Evolutionary conservation across 2,888 invertebrate genomes (phyloP).

Genomic region (Ochlodes sylvanus): DNA sequence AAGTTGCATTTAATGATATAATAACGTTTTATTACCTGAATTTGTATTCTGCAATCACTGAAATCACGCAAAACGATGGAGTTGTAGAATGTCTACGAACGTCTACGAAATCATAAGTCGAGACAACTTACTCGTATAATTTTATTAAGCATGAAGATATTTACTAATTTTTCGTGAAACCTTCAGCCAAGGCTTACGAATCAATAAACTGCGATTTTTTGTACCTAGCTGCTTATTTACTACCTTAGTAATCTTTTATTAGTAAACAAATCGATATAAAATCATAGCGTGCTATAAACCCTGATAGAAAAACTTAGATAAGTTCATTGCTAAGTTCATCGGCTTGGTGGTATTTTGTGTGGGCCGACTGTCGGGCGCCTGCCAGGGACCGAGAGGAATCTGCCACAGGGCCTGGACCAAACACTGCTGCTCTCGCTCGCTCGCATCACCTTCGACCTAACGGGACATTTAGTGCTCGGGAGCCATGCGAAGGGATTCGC

Average conservation of each 20-base stretch:
- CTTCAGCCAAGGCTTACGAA: too few species aligned
- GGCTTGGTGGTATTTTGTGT: slow-evolving; percentile 61
- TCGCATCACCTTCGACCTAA: slow-evolving; percentile 45
- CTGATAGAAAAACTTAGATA: slow-evolving; percentile 64
- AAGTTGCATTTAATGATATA: neutral
- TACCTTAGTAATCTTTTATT: neutral
- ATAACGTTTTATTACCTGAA: neutral
- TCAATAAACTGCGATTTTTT: neutral
- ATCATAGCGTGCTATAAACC: slow-evolving; percentile 50
- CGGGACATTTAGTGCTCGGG: neutral
- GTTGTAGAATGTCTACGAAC: slow-evolving; percentile 35
- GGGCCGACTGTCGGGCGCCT: slow-evolving; percentile 55
- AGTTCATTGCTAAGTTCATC: slow-evolving; percentile 81
- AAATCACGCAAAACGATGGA: neutral
- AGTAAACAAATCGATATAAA: slow-evolving; percentile 41
- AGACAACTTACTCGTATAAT: neutral
- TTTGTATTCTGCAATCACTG: neutral
- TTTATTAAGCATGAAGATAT: neutral
- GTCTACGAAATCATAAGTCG: slow-evolving; percentile 24
- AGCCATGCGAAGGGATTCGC: slow-evolving; percentile 65
- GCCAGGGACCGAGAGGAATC: slow-evolving; percentile 71
- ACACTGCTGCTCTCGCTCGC: slow-evolving; percentile 36
- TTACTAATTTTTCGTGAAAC: too few species aligned
- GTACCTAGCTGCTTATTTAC: neutral
- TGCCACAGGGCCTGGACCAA: slow-evolving; percentile 59